phyloP scores from a whole-genome alignment of 2,797 vertebrate genomes.

The Poeciliopsis presidionis region DNA sequence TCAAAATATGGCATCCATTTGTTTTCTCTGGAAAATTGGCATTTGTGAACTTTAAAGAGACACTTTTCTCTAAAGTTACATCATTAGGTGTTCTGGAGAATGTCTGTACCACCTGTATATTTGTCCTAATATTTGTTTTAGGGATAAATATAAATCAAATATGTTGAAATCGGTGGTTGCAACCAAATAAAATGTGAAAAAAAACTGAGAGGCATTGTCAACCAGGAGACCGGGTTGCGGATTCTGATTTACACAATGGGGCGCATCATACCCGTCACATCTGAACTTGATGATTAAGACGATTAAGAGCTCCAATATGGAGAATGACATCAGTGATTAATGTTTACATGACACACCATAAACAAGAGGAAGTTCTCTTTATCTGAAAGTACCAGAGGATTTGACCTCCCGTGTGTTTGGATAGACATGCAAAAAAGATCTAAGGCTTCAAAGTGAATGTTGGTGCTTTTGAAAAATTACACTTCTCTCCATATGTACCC shows the following conservation, averaged over 20 bases:
- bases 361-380: conserved; percentile 37
- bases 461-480: conserved; percentile 76
- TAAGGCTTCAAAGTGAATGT: conserved; percentile 73
- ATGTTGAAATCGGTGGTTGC: neutral
- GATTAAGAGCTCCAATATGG: conserved; percentile 18
- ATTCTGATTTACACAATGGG: conserved; percentile 3
- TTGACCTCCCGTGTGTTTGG: conserved; percentile 66
- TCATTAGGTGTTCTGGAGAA: neutral
- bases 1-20: neutral
- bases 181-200: neutral
- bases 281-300: conserved; percentile 22
- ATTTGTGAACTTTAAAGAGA: neutral
- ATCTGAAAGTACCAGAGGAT: conserved; percentile 51
- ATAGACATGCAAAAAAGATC: conserved; percentile 67
- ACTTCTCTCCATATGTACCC: conserved; percentile 50
- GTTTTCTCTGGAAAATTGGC: neutral
- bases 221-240: conserved; percentile 16
- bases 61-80: neutral
- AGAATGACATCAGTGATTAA: conserved; percentile 32
- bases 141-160: neutral
- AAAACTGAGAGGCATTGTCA: neutral
- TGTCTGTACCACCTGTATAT: neutral
- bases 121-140: neutral
- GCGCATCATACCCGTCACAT: conserved; percentile 25
- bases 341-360: conserved; percentile 47